These are phyloP conservation scores for Forbesichthys agassizii DNA, from an alignment of 2,113 vertebrate species.

Conservation along the genomic window DNA sequence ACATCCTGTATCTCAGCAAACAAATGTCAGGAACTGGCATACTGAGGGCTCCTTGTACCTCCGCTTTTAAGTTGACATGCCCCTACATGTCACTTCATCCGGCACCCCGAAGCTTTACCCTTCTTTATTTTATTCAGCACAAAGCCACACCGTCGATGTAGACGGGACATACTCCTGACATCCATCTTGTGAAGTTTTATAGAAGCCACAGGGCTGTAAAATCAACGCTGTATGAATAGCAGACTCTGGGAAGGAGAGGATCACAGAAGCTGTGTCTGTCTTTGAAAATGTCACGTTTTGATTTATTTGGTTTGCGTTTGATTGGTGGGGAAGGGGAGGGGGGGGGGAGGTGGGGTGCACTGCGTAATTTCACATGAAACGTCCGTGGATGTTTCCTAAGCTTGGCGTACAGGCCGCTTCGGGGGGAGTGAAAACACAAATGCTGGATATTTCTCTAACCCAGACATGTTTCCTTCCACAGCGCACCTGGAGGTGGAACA, in stretches of 20 bases:
- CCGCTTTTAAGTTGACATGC: slow-evolving; percentile 65
- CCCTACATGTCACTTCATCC: slow-evolving; percentile 38
- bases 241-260: slow-evolving; percentile 29
- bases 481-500: slow-evolving; percentile 20
- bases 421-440: slow-evolving; percentile 6
- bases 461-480: background rate
- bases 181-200: slow-evolving; percentile 59
- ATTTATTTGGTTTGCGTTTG: slow-evolving; percentile 43
- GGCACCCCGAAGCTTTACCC: slow-evolving; percentile 22
- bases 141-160: slow-evolving; percentile 22
- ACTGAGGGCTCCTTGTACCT: slow-evolving; percentile 67
- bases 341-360: slow-evolving; percentile 7
- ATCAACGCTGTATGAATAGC: slow-evolving; percentile 55
- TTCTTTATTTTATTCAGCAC: slow-evolving; percentile 24
- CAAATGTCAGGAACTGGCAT: slow-evolving; percentile 70
- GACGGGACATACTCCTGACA: slow-evolving; percentile 48
- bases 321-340: slow-evolving; percentile 10
- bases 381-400: slow-evolving; percentile 37
- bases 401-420: slow-evolving; percentile 6
- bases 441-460: slow-evolving; percentile 3
- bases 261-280: slow-evolving; percentile 51
- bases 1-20: slow-evolving; percentile 66
- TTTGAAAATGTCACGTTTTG: slow-evolving; percentile 65
- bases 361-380: slow-evolving; percentile 39
- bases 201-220: slow-evolving; percentile 63